Percentiles rank a stretch among this genome's conserved stretches.
Conservation (phyloP, 2,888 invertebrate genomes). For the Mimachlamys varia region DNA sequence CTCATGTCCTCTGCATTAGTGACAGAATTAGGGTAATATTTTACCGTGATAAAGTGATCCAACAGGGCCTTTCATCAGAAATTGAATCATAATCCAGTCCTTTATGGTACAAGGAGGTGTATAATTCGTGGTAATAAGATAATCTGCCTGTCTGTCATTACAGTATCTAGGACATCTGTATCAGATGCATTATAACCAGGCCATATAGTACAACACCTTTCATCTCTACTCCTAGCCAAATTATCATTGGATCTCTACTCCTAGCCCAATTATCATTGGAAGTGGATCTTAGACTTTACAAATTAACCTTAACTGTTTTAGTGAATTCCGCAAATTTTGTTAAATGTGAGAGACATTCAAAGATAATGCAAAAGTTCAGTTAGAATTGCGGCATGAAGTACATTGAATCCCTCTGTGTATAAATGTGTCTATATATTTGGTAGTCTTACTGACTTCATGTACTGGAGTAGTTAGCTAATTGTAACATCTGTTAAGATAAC, state of each 20-base stretch:
- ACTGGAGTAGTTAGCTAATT: too few species aligned
- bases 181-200: background rate
- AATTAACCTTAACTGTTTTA: background rate
- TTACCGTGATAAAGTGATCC: background rate
- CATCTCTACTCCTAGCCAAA: background rate
- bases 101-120: background rate
- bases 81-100: slow-evolving; percentile 5
- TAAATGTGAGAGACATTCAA: background rate
- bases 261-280: background rate
- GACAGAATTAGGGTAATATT: background rate
- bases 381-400: background rate
- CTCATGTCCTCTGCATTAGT: background rate
- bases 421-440: too few species aligned
- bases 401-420: background rate
- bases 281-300: background rate
- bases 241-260: background rate
- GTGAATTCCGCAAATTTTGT: background rate
- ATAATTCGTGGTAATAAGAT: background rate
- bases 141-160: background rate
- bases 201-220: background rate
- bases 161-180: background rate
- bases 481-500: too few species aligned
- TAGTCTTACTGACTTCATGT: too few species aligned
- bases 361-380: background rate
- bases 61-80: background rate